Percentiles rank a stretch among this genome's conserved stretches.
These are phyloP conservation scores for Philypnodon macrostomus DNA, from an alignment of 2,797 vertebrate genomes.

Conservation along the genomic window DNA sequence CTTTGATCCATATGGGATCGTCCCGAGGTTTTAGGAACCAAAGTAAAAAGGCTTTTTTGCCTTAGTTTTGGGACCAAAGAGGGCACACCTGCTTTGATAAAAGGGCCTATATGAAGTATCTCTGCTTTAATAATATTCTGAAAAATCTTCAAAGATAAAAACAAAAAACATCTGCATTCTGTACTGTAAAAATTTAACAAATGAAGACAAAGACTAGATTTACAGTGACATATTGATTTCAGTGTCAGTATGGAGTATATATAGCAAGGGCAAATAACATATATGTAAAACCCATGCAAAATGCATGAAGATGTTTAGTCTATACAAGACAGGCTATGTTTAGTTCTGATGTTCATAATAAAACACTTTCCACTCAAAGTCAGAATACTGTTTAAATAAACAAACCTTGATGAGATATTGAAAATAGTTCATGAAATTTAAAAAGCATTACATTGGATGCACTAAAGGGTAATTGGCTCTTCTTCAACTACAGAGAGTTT, in stretches of 20 bases:
- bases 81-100: constrained; percentile 3
- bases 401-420: no score
- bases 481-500: not conserved
- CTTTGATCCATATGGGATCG: constrained; percentile 70
- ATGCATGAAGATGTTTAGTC: no score
- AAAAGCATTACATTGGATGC: not conserved
- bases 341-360: no score
- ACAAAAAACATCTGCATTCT: not conserved
- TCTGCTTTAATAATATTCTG: not conserved
- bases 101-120: not conserved
- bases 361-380: no score
- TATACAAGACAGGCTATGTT: no score
- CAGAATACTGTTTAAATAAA: no score
- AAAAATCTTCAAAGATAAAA: constrained; percentile 1
- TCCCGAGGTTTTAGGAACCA: constrained; percentile 66
- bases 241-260: no score
- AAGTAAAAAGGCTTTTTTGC: constrained; percentile 50
- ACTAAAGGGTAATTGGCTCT: not conserved
- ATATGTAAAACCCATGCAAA: no score
- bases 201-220: no score
- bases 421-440: no score
- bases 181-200: not conserved
- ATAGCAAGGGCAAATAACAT: no score
- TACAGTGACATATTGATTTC: no score
- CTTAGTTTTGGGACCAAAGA: constrained; percentile 58